Base-by-base conservation (phyloP, 2,888 invertebrate genomes). In the Masnerella sp. region DNA sequence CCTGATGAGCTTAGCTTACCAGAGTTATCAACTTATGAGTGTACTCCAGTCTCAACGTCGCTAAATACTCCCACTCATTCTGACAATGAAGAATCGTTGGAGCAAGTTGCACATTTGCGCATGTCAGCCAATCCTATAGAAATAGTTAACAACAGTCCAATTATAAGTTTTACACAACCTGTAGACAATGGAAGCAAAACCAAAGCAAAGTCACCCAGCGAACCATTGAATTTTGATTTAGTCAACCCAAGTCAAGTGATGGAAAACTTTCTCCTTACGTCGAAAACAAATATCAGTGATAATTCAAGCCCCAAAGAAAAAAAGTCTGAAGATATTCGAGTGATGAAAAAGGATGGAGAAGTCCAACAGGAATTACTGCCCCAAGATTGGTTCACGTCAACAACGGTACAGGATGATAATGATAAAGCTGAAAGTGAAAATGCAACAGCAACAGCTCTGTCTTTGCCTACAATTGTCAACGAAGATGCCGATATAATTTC, bases 11-110 rank as follows among this genome's bases (percentile, higher is more conserved):
- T 87, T 22, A 87, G 87, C 40, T 70, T 87, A 61, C 87, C 87
- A 0, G 87, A 87, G 52, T 62, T 87, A 14, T 81, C 85, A 5
- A 85, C 84, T 0, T 85, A 84, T 0, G 87, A 85, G 49, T 85
- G 86, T 28, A 86, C 85, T 2, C 83, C 86, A 1, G 80, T 86
- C 5, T 87, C 87, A 2, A 87, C 87, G 12, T 85, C 87, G 0
- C 61, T 87, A 1, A 87, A 87, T 45, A 87, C 87, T 0, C 87
- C 87, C 0, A 85, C 82, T 38, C 87, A 87, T 43, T 87, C 87
- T 0, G 87, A 87, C 30, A 86, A 82, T 28, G 87, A 87, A 56
- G 87, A 87, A 40, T 84, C 84, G 0, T 79, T 85, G 1, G 81
- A 83, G 11, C 82, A 79, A 42, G 77, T 76, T 56, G 14, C 81